Base-by-base conservation (phyloP, 2,797 vertebrate species). In the Coregonus ussuriensis region DNA sequence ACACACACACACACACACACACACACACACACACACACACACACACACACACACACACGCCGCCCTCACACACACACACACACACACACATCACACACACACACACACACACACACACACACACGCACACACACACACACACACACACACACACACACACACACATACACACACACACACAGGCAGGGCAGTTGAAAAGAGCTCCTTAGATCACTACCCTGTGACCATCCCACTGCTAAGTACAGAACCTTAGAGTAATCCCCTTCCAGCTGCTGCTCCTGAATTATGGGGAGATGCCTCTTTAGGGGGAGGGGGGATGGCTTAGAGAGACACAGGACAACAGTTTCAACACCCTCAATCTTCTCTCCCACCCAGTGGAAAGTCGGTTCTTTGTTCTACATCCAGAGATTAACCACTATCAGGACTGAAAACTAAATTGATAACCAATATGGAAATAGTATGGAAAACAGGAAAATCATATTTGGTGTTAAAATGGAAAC, bases 161-260 rank as follows among this genome's bases (percentile, higher is more conserved):
- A 52, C 35, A 74, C 72, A 35, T 65, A 68, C 77, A 73, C 77
- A 29, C 76, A 78, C 88, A 85, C 88, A 94, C 89, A 92, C 91
- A 86, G 82, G 85, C 88, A 85, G 56, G n/a, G 84, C 94, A 93
- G 95, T 93, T 95, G 93, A 92, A 93, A 92, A 93, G 93, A 94
- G 92, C 83, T 89, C 90, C 93, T 97, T 95, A 96, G 96, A 97
- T 96, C 96, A 96, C 90, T 85, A 88, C 90, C 74, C 94, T 96
- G 96, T 96, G 95, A 96, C 95, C 75, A 90, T 89, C 94, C 92
- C 89, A 93, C 89, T 94, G 91, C 93, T 94, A 93, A 93, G 93
- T 88, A 85, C 86, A 91, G 91, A 91, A 93, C 93, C 95, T 95
- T 93, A 92, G 92, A 92, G 88, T 92, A 89, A 95, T 95, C 93